Conservation (phyloP, 2,888 invertebrate genomes). For the Catocala fraxini region DNA sequence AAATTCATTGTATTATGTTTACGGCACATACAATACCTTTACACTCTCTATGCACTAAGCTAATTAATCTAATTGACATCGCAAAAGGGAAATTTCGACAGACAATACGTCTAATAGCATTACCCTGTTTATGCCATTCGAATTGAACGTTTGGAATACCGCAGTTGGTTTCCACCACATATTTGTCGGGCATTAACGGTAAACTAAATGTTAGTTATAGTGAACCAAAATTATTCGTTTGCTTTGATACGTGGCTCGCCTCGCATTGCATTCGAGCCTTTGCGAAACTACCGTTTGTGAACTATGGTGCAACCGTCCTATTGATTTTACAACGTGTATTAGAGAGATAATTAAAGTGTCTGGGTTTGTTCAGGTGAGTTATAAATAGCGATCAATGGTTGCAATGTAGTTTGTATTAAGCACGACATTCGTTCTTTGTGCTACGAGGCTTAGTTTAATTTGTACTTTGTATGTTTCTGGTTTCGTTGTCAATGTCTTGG, state of each 20-base stretch:
- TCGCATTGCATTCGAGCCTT: constrained; percentile 38
- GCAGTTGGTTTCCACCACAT: constrained; percentile 12
- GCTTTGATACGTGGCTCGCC: constrained; percentile 32
- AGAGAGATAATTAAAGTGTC: constrained; percentile 33
- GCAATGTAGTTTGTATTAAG: constrained; percentile 8
- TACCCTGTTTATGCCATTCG: not conserved
- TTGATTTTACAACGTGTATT: constrained; percentile 45
- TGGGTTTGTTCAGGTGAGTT: constrained; percentile 29
- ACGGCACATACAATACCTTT: too few relatives aligned
- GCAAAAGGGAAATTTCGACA: not conserved
- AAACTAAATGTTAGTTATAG: constrained; percentile 29
- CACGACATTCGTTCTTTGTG: not conserved
- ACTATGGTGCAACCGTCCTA: constrained; percentile 39
- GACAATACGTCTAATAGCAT: not conserved
- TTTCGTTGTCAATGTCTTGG: too few relatives aligned
- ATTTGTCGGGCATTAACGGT: constrained; percentile 23
- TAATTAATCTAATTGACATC: constrained; percentile 2
- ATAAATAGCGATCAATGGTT: constrained; percentile 19
- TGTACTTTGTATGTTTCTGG: not conserved
- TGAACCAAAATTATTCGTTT: constrained; percentile 44
- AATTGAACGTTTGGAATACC: not conserved
- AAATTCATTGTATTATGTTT: too few relatives aligned
- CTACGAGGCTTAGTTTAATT: not conserved
- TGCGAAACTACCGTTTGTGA: constrained; percentile 43
- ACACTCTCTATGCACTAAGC: too few relatives aligned